Evolutionary conservation across 2,113 vertebrate genomes (phyloP).

Genomic region (Saccopteryx leptura): DNA sequence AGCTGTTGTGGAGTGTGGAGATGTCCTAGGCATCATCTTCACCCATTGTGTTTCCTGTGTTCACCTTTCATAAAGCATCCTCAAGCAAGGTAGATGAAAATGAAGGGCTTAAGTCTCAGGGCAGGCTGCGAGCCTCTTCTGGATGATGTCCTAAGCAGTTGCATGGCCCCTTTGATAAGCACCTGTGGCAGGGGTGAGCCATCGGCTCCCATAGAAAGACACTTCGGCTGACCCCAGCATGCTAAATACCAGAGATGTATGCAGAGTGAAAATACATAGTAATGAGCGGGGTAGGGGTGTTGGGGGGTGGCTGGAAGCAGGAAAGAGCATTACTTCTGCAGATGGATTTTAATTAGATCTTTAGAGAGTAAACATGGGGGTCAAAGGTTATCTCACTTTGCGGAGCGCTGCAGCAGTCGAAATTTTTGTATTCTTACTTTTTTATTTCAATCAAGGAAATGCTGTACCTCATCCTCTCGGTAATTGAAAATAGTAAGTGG

Average conservation of each 20-base stretch:
- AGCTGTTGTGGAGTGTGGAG: not conserved
- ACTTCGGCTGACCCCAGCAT: slow-evolving; percentile 72
- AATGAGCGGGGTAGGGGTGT: too few species aligned
- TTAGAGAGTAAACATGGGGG: slow-evolving; percentile 71
- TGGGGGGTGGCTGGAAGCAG: slow-evolving; percentile 60
- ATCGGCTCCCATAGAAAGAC: slow-evolving; percentile 70
- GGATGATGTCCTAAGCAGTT: slow-evolving; percentile 73
- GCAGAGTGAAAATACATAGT: slow-evolving; percentile 57
- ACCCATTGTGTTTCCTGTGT: not conserved
- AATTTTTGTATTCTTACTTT: slow-evolving; percentile 44
- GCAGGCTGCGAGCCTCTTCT: slow-evolving; percentile 58
- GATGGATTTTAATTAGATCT: slow-evolving; percentile 82
- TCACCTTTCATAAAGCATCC: slow-evolving; percentile 49
- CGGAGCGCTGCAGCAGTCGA: not conserved
- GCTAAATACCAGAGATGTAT: slow-evolving; percentile 71
- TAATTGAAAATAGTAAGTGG: slow-evolving; percentile 74
- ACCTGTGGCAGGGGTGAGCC: slow-evolving; percentile 63
- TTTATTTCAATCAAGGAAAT: slow-evolving; percentile 63
- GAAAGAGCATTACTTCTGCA: slow-evolving; percentile 78
- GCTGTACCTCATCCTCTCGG: slow-evolving; percentile 61
- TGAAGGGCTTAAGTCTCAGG: slow-evolving; percentile 76
- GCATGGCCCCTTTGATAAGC: slow-evolving; percentile 76
- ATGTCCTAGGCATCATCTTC: not conserved
- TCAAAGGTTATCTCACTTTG: slow-evolving; percentile 68
- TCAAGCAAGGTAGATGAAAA: slow-evolving; percentile 75